Evolutionary conservation across 2,113 vertebrate species (phyloP).

Genomic region (Entomyzon cyanotis): DNA sequence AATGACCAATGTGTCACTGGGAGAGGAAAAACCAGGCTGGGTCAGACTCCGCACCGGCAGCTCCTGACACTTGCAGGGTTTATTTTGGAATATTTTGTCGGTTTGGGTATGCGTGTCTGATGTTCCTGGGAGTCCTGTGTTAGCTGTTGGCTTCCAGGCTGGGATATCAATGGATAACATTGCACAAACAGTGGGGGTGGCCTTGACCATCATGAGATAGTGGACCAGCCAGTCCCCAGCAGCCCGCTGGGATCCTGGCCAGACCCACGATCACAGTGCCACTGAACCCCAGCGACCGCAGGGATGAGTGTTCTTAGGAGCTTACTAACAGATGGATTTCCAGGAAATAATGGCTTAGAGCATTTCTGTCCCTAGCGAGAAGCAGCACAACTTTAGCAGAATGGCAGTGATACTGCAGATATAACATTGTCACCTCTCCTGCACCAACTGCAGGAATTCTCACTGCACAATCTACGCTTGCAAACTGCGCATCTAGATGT

Average conservation of each 20-base stretch:
- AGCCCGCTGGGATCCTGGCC: neutral
- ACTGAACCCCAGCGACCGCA: fast-evolving
- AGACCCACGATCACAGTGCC: fast-evolving
- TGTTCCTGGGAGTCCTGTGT: neutral
- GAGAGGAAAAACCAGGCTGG: neutral
- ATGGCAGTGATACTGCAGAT: neutral
- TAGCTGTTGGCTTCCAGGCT: neutral
- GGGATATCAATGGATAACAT: neutral
- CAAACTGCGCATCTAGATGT: neutral
- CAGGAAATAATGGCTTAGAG: fast-evolving
- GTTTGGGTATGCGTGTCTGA: neutral
- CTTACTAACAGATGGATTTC: neutral
- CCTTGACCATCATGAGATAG: fast-evolving
- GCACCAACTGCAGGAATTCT: too few species aligned
- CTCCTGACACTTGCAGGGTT: neutral
- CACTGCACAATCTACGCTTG: neutral
- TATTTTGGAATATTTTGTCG: neutral
- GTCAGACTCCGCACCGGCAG: neutral
- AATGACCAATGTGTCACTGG: neutral
- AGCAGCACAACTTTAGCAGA: fast-evolving
- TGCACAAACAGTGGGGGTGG: neutral
- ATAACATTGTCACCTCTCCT: fast-evolving
- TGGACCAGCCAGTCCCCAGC: neutral
- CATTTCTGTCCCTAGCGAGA: neutral
- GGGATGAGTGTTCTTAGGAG: fast-evolving